Evolutionary conservation across 2,113 vertebrate genomes (phyloP), one percentile per base, ranked within the genome.

Genomic region (Strigops habroptila): DNA sequence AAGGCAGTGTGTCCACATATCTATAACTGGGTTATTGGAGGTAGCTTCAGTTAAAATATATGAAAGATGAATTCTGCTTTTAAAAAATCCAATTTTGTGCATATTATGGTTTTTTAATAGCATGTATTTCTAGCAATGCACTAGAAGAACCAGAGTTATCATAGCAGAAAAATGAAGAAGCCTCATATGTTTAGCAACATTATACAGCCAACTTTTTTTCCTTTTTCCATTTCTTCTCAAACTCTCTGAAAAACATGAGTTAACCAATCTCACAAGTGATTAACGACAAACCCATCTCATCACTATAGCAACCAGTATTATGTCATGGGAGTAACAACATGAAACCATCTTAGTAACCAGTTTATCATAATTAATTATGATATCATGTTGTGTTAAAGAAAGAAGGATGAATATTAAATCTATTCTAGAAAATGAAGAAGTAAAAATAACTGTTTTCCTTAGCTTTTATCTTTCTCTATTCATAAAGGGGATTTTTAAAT

Each of bases 231-330:
- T 91, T 97, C 92, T 96, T 76, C 92, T 97, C 71, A 96, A 91
- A 93, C 86, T 97, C 86, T 88, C 88, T 97, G 97, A 97, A 96
- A 97, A 98, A 95, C 97, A 95, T 84, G 92, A 82, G 93, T 97
- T 97, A 98, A 96, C 93, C 81, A 86, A 53, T 96, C 97, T 98
- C 96, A 94, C 88, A 94, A 97, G 83, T 97, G 97, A 98, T 98
- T 98, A 98, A 97, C 96, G 96, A 97, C 98, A 97, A 98, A 96
- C 95, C 91, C 94, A 97, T 97, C 98, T 97, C 95, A 95, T 98
- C 96, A 69, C 98, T 97, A 98, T 98, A 97, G 98, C 98, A 98
- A 98, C 98, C 97, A 91, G 90, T 97, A 98, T 98, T 98, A 98
- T 97, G 98, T 98, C 97, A 97, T 96, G 51, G 95, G 95, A 98